Evolutionary conservation across 37 sponge, comb jelly and placozoan genomes (phyloP), one percentile per base, ranked within the genome.

Genomic region (Spongilla lacustris): DNA sequence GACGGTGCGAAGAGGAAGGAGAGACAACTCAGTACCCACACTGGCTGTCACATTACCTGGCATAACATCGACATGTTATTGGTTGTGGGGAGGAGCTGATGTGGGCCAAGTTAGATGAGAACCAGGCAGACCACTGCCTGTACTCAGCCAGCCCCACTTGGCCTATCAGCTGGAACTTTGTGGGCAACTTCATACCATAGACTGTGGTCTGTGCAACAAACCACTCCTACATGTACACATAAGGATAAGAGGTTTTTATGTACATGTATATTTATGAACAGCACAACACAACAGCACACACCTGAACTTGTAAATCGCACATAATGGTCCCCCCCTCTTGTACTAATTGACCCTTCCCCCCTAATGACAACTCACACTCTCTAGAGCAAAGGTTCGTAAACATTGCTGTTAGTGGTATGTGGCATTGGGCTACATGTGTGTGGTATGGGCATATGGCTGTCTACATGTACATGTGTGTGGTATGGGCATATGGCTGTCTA

Each of bases 121-220:
- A 94, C 83, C 85, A 89, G 2, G 27, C 32, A 26, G 86, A 85
- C 92, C 95, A 91, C 67, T 85, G 85, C 74, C 69, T 36, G 86
- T 94, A 94, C 46, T 94, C 95, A 2, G 35, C 75, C 6, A 94
- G 83, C 41, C 89, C 84, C 36, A 93, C 81, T 74, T 96, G 93
- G 68, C 96, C 96, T 88, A 96, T 96, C 96, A 96, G 84, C 28
- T 96, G 96, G 67, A 96, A 96, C 25, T 81, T 69, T 35, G 88
- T 87, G 0, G 96, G 93, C 32, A 96, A 82, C 67, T 96, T 96
- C 96, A 96, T 96, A 6, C 93, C 94, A 69, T 89, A 93, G 25
- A 96, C 89, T 23, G 83, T 34, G 14, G 74, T 49, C 75, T 90
- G 49, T 6, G 69, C 26, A 21, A 96, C 93, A 34, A 96, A 67